phyloP scores from a whole-genome alignment of 2,113 vertebrate genomes.

The Hippoglossus stenolepis region DNA sequence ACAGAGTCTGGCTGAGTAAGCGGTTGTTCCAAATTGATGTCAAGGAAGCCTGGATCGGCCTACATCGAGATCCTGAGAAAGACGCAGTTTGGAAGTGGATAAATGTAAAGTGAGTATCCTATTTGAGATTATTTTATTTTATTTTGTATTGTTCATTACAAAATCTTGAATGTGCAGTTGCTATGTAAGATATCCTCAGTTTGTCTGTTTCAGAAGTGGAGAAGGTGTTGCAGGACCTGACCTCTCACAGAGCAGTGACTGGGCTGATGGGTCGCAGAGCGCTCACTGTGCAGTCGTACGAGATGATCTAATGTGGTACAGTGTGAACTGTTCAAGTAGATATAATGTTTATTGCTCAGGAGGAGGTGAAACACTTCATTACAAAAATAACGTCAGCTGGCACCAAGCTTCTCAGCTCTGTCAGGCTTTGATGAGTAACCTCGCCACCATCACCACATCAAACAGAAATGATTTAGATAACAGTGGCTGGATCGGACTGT shows the following conservation, averaged over 20 bases:
- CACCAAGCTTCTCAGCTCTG: background rate
- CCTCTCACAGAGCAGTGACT: background rate
- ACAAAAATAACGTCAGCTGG: rapidly evolving
- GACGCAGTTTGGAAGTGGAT: constrained; percentile 33
- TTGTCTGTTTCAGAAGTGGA: constrained; percentile 38
- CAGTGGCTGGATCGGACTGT: constrained; percentile 37
- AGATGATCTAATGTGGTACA: background rate
- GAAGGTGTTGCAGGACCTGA: constrained; percentile 9
- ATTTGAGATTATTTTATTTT: background rate
- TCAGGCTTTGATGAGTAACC: rapidly evolving
- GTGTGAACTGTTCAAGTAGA: background rate
- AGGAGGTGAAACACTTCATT: rapidly evolving
- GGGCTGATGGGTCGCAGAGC: background rate
- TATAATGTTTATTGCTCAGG: background rate
- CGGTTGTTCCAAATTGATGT: rapidly evolving
- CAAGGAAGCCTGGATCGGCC: constrained; percentile 36
- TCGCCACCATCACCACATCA: background rate
- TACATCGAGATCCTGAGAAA: constrained; percentile 7
- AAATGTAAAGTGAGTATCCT: constrained; percentile 23
- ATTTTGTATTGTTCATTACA: background rate
- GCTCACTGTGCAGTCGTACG: constrained; percentile 2
- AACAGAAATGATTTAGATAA: rapidly evolving
- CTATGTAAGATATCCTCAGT: background rate
- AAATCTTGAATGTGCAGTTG: background rate
- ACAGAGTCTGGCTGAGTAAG: background rate